Base-by-base conservation (phyloP, 2,888 invertebrate genomes). In the Rhogogaster chlorosoma region DNA sequence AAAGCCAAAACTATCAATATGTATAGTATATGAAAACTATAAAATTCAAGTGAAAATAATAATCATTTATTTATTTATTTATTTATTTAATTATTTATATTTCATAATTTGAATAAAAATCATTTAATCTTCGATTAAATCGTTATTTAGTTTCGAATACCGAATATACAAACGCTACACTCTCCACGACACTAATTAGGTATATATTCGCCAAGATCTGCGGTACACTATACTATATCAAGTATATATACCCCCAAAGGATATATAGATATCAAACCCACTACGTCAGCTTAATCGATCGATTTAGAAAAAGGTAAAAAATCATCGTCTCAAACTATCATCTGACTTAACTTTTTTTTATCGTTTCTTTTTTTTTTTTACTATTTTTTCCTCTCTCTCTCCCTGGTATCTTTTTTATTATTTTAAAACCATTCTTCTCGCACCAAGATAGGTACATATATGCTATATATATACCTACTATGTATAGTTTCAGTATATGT, bases 281-380 rank as follows among this genome's bases (percentile, higher is more conserved):
- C 80, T 61, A 29, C 49, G 61, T 78, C 78, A 84, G 75, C 73
- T 53, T 75, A 84, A 84, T 71, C 86, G 85, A 87, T 49, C 73
- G 71, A 75, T 83, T 83, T 85, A 87, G 84, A 86, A 85, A 57
- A 87, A 87, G 84, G 86, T 87, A 87, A 87, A 87, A 87, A 84
- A 84, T 64, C 84, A 78, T 84, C 53, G 64, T 78, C 57, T 86
- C 86, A 86, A 87, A 87, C 86, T 87, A 88, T 87, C 86, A 85
- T 86, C 83, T 88, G 83, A 86, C 61, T 85, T 70, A 18, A 70
- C 86, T 22, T 77, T 49, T 84, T 84, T 64, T 53, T 71, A 78
- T 84, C n/a, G 38, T 82, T 64, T 32, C n/a, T 64, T 26, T 71
- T 77, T 61, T 84, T 77, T 53, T 73, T 38, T 32, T 42, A 9